Conservation (phyloP, 2,888 invertebrate species). For the Eristalinus aeneus region DNA sequence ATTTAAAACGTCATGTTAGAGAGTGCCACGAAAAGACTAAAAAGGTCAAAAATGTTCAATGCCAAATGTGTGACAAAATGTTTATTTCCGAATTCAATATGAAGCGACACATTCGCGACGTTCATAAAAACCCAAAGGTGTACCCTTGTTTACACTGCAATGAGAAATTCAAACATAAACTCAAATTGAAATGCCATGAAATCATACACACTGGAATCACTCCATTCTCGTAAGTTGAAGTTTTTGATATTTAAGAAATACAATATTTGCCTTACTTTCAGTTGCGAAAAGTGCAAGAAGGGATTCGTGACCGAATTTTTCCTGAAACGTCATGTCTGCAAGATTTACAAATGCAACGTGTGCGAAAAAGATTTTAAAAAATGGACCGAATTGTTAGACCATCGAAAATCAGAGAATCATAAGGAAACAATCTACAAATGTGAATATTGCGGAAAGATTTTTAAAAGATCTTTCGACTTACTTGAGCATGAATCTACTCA, state of each 20-base stretch:
- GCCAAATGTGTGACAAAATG: slow-evolving; percentile 81
- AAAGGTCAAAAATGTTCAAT: slow-evolving; percentile 73
- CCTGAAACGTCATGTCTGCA: slow-evolving; percentile 81
- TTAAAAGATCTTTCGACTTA: slow-evolving; percentile 70
- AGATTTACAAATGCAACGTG: slow-evolving; percentile 79
- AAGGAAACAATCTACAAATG: slow-evolving; percentile 72
- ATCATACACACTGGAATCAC: slow-evolving; percentile 82
- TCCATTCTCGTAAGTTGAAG: slow-evolving; percentile 74
- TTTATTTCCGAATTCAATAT: slow-evolving; percentile 83
- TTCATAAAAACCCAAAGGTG: slow-evolving; percentile 80
- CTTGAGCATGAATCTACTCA: slow-evolving; percentile 74
- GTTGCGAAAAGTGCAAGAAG: slow-evolving; percentile 82
- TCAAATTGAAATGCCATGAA: slow-evolving; percentile 83
- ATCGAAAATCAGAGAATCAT: slow-evolving; percentile 74
- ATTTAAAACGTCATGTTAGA: slow-evolving; percentile 83
- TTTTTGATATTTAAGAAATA: background rate
- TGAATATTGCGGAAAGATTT: slow-evolving; percentile 74
- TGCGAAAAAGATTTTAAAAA: slow-evolving; percentile 82
- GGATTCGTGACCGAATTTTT: slow-evolving; percentile 81
- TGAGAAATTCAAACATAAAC: slow-evolving; percentile 82
- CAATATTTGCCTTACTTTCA: slow-evolving; percentile 74
- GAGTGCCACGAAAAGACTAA: slow-evolving; percentile 80
- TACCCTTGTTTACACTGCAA: slow-evolving; percentile 83
- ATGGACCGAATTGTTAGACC: slow-evolving; percentile 82
- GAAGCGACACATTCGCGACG: slow-evolving; percentile 83